These are phyloP conservation scores for Nemopilema nomurai DNA, from an alignment of 30 jellyfish, hydroid and myxozoan species.

Conservation along the genomic window DNA sequence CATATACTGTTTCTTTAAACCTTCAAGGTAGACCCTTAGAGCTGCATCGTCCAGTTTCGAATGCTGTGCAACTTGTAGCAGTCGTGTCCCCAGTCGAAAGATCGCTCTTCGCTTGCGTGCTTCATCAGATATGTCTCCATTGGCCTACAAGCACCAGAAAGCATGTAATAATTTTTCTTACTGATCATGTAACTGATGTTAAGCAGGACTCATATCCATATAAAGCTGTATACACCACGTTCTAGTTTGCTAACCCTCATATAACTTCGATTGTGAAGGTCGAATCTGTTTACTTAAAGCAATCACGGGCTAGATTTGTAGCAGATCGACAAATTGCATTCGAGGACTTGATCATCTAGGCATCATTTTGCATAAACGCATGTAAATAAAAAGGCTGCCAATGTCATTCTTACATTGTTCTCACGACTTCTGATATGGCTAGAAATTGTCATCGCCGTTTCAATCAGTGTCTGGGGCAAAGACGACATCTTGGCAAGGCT, in stretches of 20 bases:
- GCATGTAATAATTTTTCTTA: neutral
- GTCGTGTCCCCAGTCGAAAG: constrained; percentile 74
- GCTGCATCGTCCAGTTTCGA: constrained; percentile 83
- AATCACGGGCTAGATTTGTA: too few species aligned
- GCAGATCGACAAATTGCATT: too few species aligned
- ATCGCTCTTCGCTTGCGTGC: constrained; percentile 70
- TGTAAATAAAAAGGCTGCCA: too few species aligned
- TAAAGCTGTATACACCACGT: too few species aligned
- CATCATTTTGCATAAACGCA: too few species aligned
- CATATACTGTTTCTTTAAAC: constrained; percentile 66
- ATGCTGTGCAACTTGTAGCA: constrained; percentile 88
- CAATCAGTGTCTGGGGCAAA: constrained; percentile 67
- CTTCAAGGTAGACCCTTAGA: constrained; percentile 74
- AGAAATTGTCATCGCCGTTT: constrained; percentile 61
- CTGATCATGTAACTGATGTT: neutral
- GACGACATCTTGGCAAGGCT: constrained; percentile 85
- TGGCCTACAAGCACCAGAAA: constrained; percentile 25
- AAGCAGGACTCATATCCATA: neutral
- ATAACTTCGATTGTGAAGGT: too few species aligned
- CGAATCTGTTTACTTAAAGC: too few species aligned
- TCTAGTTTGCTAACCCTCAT: too few species aligned
- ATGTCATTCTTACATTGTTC: constrained; percentile 2
- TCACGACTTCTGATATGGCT: constrained; percentile 39
- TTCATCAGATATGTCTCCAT: constrained; percentile 19
- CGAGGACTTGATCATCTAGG: too few species aligned